These are phyloP conservation scores for Drosophila bifasciata DNA, from an alignment of 1,140 invertebrate genomes.

Conservation along the genomic window DNA sequence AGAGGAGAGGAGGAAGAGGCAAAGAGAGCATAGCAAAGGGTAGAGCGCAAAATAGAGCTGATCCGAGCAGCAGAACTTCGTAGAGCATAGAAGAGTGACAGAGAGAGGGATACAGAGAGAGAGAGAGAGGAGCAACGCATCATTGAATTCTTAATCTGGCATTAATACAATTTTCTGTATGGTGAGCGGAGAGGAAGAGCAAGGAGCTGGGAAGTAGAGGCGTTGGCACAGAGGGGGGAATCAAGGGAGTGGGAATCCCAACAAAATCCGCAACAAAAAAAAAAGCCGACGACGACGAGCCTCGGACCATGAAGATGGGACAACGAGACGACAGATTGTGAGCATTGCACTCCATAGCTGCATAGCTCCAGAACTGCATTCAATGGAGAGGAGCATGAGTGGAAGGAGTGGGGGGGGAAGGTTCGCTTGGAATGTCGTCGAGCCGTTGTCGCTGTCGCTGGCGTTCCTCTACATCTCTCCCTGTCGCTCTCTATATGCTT, in stretches of 20 bases:
- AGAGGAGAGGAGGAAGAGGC: conserved; percentile 10
- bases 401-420: conserved; percentile 4
- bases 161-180: conserved; percentile 80
- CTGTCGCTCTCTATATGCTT: neutral
- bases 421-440: conserved; percentile 58
- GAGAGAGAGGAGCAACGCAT: conserved; percentile 48
- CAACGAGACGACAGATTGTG: conserved; percentile 62
- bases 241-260: conserved; percentile 62
- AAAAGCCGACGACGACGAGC: conserved; percentile 12
- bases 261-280: conserved; percentile 60
- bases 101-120: too few species aligned
- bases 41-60: conserved; percentile 29
- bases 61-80: too few species aligned
- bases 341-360: conserved; percentile 53
- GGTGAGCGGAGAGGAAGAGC: conserved; percentile 18
- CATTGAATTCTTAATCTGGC: conserved; percentile 80
- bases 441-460: conserved; percentile 29
- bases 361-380: conserved; percentile 2
- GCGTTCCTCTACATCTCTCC: neutral
- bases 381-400: neutral
- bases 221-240: neutral
- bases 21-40: conserved; percentile 16
- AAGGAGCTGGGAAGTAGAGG: conserved; percentile 1
- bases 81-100: too few species aligned
- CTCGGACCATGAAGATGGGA: conserved; percentile 61